Evolutionary conservation across 2,113 vertebrate species (phyloP).

Genomic region (Gallinago jamesoni): DNA sequence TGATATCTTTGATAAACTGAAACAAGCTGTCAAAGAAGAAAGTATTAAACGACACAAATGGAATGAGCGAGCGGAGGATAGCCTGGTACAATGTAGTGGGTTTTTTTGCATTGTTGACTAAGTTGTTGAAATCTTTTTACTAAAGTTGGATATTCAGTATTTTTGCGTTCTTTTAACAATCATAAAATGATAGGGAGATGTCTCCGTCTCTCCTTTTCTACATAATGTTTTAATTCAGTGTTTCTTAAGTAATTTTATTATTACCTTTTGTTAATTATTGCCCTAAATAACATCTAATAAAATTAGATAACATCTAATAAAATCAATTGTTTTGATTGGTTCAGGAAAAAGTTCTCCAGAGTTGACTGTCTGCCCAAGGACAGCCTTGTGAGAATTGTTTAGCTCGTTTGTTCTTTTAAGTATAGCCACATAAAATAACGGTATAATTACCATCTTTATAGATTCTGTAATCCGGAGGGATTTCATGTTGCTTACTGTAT

Average conservation of each 20-base stretch:
- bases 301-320: neutral
- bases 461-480: neutral
- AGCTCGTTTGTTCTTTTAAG: neutral
- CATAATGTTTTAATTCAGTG: neutral
- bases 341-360: neutral
- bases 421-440: neutral
- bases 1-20: conserved; percentile 98
- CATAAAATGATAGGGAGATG: neutral
- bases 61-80: conserved; percentile 96
- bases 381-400: neutral
- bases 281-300: neutral
- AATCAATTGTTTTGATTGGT: neutral
- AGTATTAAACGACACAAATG: conserved; percentile 96
- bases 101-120: neutral
- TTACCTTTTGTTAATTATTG: neutral
- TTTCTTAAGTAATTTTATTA: neutral
- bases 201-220: neutral
- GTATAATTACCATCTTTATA: neutral
- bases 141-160: neutral
- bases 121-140: neutral
- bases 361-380: neutral
- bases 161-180: neutral
- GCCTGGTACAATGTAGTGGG: conserved; percentile 82
- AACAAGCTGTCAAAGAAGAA: conserved; percentile 97
- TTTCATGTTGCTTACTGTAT: neutral